Evolutionary conservation across 2,113 vertebrate species (phyloP).

Genomic region (Crotalus helleri): DNA sequence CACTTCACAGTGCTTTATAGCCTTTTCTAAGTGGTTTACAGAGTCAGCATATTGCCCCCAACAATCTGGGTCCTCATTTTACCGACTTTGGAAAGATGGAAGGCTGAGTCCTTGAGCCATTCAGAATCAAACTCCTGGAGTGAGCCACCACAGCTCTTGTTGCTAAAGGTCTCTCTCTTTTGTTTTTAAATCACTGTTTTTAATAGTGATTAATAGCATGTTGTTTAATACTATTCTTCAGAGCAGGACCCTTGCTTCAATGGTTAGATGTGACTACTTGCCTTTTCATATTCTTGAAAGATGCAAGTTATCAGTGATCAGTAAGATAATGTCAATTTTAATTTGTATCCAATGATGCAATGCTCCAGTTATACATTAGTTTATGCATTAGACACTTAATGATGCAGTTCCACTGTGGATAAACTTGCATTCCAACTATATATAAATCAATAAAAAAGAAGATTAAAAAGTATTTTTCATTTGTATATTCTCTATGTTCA

Average conservation of each 20-base stretch:
- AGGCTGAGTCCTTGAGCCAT: too few relatives aligned
- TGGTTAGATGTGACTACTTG: neutral
- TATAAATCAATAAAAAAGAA: neutral
- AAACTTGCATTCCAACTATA: neutral
- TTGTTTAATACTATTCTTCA: constrained; percentile 15
- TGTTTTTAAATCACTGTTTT: constrained; percentile 25
- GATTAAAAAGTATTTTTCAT: neutral
- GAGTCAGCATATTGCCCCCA: too few relatives aligned
- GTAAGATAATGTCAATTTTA: neutral
- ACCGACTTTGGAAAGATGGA: too few relatives aligned
- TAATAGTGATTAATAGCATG: neutral
- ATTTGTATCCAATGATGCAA: neutral
- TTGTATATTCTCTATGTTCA: neutral
- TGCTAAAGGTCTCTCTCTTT: constrained; percentile 1
- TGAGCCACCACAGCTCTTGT: neutral
- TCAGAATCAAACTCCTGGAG: too few relatives aligned
- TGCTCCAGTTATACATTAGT: neutral
- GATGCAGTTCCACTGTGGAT: neutral
- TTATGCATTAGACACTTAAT: neutral
- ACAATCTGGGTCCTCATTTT: too few relatives aligned
- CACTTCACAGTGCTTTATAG: too few relatives aligned
- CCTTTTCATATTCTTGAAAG: neutral
- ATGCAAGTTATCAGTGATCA: neutral
- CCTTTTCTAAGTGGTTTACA: too few relatives aligned
- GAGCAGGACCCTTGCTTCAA: neutral